phyloP scores from a whole-genome alignment of 2,113 vertebrate genomes.

The Accipiter cooperii region DNA sequence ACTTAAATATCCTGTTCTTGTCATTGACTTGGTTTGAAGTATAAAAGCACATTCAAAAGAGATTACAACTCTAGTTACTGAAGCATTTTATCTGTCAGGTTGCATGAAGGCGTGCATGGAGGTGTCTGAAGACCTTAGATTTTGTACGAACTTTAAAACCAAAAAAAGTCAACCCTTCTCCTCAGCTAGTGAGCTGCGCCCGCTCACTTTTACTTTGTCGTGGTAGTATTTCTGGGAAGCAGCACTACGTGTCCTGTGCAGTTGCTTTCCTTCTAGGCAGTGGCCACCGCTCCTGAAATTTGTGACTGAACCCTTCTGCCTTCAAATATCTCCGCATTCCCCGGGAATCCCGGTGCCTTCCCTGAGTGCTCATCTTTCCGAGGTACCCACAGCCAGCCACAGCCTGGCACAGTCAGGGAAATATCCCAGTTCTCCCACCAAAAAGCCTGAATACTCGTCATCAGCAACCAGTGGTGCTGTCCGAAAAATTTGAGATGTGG shows the following conservation, averaged over 20 bases:
- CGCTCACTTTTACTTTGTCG: background rate
- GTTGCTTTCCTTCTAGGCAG: background rate
- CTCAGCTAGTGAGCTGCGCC: background rate
- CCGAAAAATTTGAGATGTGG: background rate
- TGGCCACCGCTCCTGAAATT: background rate
- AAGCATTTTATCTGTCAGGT: background rate
- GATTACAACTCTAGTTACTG: background rate
- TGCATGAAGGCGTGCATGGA: background rate
- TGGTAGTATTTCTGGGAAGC: background rate
- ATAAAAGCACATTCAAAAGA: background rate
- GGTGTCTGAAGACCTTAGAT: background rate
- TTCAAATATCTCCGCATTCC: background rate
- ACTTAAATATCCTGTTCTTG: background rate
- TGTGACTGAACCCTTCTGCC: background rate
- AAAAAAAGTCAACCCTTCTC: background rate
- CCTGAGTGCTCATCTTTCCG: background rate
- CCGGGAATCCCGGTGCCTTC: background rate
- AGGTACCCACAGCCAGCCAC: background rate
- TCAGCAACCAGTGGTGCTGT: background rate
- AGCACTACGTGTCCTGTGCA: background rate
- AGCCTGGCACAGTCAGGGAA: background rate
- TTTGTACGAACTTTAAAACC: background rate
- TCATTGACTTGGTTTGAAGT: background rate
- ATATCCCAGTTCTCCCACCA: background rate
- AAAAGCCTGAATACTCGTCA: background rate